phyloP scores from a whole-genome alignment of 2,888 invertebrate genomes.

The Ceriagrion tenellum region DNA sequence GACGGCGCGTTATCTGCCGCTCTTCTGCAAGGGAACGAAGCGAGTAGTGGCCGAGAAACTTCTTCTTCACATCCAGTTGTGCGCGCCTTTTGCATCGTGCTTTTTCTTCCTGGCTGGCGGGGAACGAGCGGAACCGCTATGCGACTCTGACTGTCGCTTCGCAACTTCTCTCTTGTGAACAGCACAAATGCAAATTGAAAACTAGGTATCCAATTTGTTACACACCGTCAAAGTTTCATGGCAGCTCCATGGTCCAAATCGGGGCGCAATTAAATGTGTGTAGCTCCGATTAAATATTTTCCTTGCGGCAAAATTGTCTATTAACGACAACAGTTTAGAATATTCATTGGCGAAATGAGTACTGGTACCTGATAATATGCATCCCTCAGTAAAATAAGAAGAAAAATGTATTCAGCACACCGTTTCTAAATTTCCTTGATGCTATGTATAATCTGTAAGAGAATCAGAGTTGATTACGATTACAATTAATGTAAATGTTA shows the following conservation, averaged over 20 bases:
- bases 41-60: neutral
- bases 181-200: neutral
- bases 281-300: neutral
- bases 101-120: neutral
- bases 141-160: constrained; percentile 2
- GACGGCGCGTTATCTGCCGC: neutral
- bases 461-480: no score
- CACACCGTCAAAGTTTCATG: neutral
- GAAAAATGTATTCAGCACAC: no score
- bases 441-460: no score
- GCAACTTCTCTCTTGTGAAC: neutral
- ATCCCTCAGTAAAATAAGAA: no score
- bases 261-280: neutral
- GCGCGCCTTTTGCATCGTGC: neutral
- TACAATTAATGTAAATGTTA: no score
- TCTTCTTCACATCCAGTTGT: neutral
- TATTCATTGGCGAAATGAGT: no score
- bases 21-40: neutral
- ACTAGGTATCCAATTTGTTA: neutral
- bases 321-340: no score
- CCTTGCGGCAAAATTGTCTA: no score
- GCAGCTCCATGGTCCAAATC: neutral
- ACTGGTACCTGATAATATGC: no score
- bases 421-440: no score
- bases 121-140: neutral